Base-by-base conservation (phyloP, 1,140 invertebrate genomes). In the Ips typographus region DNA sequence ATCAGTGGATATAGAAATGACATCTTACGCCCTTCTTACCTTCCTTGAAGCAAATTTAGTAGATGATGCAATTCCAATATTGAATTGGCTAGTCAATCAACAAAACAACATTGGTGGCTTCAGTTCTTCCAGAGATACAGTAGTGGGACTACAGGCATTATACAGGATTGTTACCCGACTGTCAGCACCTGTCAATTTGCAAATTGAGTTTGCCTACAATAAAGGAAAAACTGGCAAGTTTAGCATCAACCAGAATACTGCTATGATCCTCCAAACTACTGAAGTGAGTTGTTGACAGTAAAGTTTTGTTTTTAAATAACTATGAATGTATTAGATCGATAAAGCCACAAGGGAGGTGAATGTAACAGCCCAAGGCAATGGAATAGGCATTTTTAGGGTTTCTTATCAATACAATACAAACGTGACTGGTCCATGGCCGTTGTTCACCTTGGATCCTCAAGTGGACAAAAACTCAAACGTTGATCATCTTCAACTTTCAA, bases 381-480 rank as follows among this genome's bases (percentile, higher is more conserved):
- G 96, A 43, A 87, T 96, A 76, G 93, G 89, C 0, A 78, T 97
- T 52, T 85, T 95, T 42, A 93, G 95, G 79, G 86, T 98, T 1
- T 89, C 89, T 2, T 94, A 92, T 74, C 85, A 84, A 55, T 95
- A 95, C 76, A 93, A 94, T 80, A 86, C 94, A 42, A 94, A 95
- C 79, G 93, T 95, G 3, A 95, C 94, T 22, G 93, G 91, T 6
- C 89, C 94, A 22, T 94, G 91, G 87, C 94, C 95, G 1, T 83
- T 94, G 36, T 98, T 96, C 80, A 91, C 89, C 3, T 83, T 97
- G 2, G 94, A 96, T 82, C 94, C 94, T 6, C 89, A 95, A 71
- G 88, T 96, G 2, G 92, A 95, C 79, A 90, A 89, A 73, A 92
- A 90, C 72, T 94, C 94, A 0, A 91, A 93, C 73, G 83, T 86